Percentiles rank a stretch among this genome's conserved stretches.
These are phyloP conservation scores for Pontoporia blainvillei DNA, from an alignment of 2,113 vertebrate species.

Conservation along the genomic window DNA sequence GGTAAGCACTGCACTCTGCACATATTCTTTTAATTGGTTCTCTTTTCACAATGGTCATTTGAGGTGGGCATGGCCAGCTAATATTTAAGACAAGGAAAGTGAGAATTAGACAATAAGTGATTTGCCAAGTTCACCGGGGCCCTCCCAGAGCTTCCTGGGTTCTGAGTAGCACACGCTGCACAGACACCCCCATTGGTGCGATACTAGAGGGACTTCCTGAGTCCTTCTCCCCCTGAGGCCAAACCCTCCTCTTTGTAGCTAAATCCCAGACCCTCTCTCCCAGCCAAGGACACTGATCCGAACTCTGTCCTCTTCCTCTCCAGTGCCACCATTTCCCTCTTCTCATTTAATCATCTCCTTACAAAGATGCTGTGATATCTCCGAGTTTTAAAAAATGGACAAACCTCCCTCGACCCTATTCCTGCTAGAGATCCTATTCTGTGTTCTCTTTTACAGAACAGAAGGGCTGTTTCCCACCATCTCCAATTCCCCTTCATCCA, in stretches of 20 bases:
- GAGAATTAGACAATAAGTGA: not conserved
- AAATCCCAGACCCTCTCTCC: not conserved
- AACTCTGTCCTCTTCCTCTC: not conserved
- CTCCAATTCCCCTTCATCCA: not conserved
- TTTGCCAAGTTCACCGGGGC: not conserved
- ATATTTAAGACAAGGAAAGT: not conserved
- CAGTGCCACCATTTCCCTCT: accelerated
- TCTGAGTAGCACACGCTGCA: not conserved
- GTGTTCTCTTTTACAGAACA: not conserved
- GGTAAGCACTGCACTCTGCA: not conserved
- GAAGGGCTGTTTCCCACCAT: not conserved
- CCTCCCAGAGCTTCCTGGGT: not conserved
- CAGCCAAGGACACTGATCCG: not conserved
- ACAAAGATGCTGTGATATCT: not conserved
- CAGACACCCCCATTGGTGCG: not conserved
- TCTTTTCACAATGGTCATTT: not conserved
- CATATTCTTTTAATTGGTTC: not conserved
- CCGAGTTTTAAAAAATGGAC: not conserved
- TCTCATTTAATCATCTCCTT: not conserved
- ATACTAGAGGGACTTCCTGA: not conserved
- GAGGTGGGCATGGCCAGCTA: not conserved
- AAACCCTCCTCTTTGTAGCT: not conserved
- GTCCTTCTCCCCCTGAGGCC: not conserved
- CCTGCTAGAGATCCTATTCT: not conserved
- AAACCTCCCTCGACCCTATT: not conserved